A percentile compares a stretch with the other conserved stretches of the same genome.
Conservation (phyloP, 1,140 invertebrate species). For the Psilanteris sp. region DNA sequence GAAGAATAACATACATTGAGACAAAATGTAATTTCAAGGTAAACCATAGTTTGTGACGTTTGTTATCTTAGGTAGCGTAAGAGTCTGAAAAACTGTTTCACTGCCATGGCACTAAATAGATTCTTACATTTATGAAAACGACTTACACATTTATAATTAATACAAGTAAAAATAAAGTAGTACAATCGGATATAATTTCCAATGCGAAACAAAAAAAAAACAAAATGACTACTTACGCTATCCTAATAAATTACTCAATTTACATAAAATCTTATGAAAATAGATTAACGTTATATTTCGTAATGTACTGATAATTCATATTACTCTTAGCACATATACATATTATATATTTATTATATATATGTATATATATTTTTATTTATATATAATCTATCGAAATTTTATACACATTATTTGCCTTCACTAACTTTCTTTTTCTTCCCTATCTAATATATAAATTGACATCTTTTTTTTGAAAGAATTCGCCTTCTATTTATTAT, state of each 20-base stretch:
- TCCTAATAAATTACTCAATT: slow-evolving; percentile 58
- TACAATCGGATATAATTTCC: slow-evolving; percentile 2
- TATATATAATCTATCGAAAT: slow-evolving; percentile 52
- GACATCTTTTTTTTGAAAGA: no score
- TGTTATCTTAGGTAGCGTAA: slow-evolving; percentile 31
- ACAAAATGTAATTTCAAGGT: slow-evolving; percentile 28
- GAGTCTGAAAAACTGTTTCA: slow-evolving; percentile 25
- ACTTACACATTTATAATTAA: not conserved
- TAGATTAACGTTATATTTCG: slow-evolving; percentile 60
- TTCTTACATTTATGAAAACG: not conserved
- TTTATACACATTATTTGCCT: slow-evolving; percentile 54
- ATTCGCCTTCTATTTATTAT: no score
- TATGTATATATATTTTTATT: slow-evolving; percentile 37
- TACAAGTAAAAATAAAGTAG: no score
- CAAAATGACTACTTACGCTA: slow-evolving; percentile 29
- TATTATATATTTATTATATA: slow-evolving; percentile 52
- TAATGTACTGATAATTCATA: slow-evolving; percentile 51
- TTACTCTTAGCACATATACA: slow-evolving; percentile 60
- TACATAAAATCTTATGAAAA: slow-evolving; percentile 65
- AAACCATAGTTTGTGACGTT: slow-evolving; percentile 39
- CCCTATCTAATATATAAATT: slow-evolving; percentile 47
- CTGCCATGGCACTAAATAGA: slow-evolving; percentile 25
- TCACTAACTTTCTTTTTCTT: slow-evolving; percentile 11
- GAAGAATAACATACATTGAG: no score
- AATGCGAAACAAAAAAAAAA: slow-evolving; percentile 37